These are phyloP conservation scores for Lithobates sylvaticus DNA, from an alignment of 2,797 vertebrate species.

Conservation along the genomic window DNA sequence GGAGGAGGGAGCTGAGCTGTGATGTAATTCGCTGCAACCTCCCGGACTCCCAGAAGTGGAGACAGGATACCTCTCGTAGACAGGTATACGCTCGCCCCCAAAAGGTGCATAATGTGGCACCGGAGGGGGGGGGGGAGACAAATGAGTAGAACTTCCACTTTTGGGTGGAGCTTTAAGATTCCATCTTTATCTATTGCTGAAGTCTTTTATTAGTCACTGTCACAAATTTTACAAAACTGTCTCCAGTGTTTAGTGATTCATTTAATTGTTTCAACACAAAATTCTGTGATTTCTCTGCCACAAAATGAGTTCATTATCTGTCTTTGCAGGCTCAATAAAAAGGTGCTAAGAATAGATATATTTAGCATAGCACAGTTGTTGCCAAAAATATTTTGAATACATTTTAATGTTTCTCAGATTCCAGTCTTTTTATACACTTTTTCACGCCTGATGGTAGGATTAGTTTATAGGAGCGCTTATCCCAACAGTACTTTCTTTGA, in stretches of 20 bases:
- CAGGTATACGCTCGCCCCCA: too few species aligned
- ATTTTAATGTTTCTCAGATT: neutral
- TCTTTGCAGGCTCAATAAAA: neutral
- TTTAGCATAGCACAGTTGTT: constrained; percentile 15
- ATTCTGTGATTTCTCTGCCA: constrained; percentile 15
- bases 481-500: neutral
- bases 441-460: neutral
- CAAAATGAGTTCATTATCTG: neutral
- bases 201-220: too few species aligned
- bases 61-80: too few species aligned
- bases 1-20: too few species aligned
- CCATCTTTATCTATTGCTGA: neutral
- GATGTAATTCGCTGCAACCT: too few species aligned
- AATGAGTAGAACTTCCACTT: too few species aligned
- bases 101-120: too few species aligned
- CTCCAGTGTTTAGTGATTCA: constrained; percentile 6
- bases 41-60: too few species aligned
- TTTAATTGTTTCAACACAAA: neutral
- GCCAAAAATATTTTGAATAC: constrained; percentile 23
- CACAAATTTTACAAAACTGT: neutral
- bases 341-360: constrained; percentile 9
- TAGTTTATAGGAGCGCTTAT: neutral
- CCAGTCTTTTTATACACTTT: neutral
- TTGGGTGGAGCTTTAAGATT: too few species aligned
- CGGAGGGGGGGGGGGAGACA: too few species aligned